Conservation (phyloP, 2,113 vertebrate genomes). For the Glaucidium brasilianum region DNA sequence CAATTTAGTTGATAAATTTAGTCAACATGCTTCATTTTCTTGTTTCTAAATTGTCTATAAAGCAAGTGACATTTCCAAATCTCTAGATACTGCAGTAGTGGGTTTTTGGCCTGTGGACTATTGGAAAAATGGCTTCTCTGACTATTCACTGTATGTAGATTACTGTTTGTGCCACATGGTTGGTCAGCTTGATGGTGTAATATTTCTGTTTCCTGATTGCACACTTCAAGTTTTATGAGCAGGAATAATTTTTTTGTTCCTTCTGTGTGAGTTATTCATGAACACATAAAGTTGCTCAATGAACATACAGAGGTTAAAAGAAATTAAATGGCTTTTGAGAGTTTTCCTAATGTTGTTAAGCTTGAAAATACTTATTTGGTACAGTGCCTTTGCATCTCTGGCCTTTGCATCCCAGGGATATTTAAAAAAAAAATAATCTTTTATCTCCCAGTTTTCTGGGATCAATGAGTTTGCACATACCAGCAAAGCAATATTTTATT, state of each 20-base stretch:
- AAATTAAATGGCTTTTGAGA: background rate
- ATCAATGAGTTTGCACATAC: background rate
- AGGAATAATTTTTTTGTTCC: background rate
- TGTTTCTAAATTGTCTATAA: background rate
- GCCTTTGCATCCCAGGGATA: background rate
- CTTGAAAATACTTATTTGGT: background rate
- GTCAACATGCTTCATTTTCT: background rate
- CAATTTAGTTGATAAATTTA: constrained; percentile 25
- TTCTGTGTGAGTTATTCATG: background rate
- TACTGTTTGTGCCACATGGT: background rate
- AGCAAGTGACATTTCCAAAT: constrained; percentile 5
- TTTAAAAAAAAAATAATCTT: background rate
- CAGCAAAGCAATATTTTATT: background rate
- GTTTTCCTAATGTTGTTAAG: background rate
- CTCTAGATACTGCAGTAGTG: background rate
- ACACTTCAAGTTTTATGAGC: constrained; percentile 13
- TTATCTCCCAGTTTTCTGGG: background rate
- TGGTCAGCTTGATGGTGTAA: background rate
- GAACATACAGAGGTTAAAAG: background rate
- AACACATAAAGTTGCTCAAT: background rate
- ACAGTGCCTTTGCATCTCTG: background rate
- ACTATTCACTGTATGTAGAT: background rate
- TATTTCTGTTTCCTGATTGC: constrained; percentile 4
- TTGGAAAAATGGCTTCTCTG: background rate
- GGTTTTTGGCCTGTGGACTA: background rate